Evolutionary conservation across 1,140 invertebrate genomes (phyloP).

Genomic region (Aphelinus certus): DNA sequence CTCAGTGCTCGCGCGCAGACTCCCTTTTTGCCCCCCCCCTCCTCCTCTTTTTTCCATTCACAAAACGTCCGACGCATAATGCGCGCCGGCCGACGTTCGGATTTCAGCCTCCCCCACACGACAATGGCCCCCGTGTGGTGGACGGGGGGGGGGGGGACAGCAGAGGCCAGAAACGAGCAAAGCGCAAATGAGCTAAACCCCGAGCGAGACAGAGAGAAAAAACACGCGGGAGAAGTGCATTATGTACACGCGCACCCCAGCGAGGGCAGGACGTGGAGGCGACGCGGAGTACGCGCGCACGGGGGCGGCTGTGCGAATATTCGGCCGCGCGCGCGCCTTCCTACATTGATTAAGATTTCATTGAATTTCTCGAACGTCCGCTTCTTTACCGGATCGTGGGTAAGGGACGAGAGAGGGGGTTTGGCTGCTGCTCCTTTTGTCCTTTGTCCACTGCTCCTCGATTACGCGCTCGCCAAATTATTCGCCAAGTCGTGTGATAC

Average conservation of each 20-base stretch:
- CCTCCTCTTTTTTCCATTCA: constrained; percentile 29
- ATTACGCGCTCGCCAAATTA: too few relatives aligned
- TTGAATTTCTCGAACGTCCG: too few relatives aligned
- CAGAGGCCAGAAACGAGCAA: constrained; percentile 16
- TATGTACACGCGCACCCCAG: constrained; percentile 48
- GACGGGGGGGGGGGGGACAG: constrained; percentile 6
- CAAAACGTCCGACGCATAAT: constrained; percentile 42
- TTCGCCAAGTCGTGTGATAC: too few relatives aligned
- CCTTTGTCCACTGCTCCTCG: too few relatives aligned
- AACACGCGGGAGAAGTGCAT: constrained; percentile 48
- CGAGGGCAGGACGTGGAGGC: constrained; percentile 38
- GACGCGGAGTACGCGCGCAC: background rate
- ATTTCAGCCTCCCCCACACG: constrained; percentile 57
- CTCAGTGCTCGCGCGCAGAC: background rate
- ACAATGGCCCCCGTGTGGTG: constrained; percentile 50
- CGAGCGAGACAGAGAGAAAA: background rate
- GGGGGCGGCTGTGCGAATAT: background rate
- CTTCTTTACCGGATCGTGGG: background rate
- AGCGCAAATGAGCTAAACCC: constrained; percentile 5
- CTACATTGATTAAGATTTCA: too few relatives aligned
- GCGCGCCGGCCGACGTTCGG: constrained; percentile 47
- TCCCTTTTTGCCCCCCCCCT: constrained; percentile 9
- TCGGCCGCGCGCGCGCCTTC: too few relatives aligned
- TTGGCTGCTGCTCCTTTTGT: too few relatives aligned
- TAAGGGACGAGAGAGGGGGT: background rate